Evolutionary conservation across 2,797 vertebrate species (phyloP).

Genomic region (Buceros bicornis): DNA sequence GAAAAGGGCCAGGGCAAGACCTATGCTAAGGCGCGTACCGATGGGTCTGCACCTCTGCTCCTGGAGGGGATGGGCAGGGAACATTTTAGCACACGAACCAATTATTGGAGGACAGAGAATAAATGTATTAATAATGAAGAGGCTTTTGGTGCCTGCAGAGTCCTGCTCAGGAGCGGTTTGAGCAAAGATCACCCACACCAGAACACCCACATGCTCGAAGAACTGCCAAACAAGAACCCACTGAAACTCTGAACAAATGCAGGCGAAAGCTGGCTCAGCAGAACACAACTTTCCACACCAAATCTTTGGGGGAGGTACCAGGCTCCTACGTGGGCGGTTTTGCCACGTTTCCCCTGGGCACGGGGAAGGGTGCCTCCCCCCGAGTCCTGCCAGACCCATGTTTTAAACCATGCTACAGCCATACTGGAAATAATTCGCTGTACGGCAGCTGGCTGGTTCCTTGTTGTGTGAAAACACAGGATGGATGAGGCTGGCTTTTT

Average conservation of each 20-base stretch:
- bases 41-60: not conserved
- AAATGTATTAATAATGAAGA: rapidly evolving
- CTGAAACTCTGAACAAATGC: rapidly evolving
- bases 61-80: not conserved
- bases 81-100: not conserved
- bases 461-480: not conserved
- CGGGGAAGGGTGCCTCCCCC: rapidly evolving
- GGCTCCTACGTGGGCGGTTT: rapidly evolving
- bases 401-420: not conserved
- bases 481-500: not conserved
- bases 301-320: rapidly evolving
- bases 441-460: not conserved
- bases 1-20: not conserved
- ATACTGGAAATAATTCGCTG: not conserved
- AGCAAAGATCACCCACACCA: not conserved
- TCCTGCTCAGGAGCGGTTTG: not conserved
- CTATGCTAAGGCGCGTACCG: rapidly evolving
- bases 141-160: not conserved
- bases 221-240: not conserved
- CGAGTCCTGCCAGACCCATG: not conserved
- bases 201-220: not conserved
- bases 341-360: rapidly evolving
- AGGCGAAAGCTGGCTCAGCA: rapidly evolving
- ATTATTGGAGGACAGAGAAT: not conserved
- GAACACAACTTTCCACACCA: rapidly evolving